Base-by-base conservation (phyloP, 1,140 invertebrate species). In the Augochlora pura region DNA sequence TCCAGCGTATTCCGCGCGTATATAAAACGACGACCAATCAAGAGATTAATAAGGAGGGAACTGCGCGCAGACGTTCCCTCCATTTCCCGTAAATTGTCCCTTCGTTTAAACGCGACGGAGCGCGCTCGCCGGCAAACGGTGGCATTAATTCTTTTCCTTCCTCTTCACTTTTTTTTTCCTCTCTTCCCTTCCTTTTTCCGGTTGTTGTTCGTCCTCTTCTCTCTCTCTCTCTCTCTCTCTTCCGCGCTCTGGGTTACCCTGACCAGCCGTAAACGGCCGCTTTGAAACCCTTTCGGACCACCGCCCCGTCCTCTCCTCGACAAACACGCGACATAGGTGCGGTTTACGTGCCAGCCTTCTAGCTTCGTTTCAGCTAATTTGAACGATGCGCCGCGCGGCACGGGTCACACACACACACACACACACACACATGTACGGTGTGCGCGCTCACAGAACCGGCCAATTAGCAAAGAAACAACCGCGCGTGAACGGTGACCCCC, bases 31-130 rank as follows among this genome's bases (percentile, higher is more conserved):
- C 64, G 69, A 64, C 60, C 71, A 82, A 83, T 83, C 84, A 83
- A 83, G 73, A 83, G 75, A 86, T 86, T 86, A 86, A 86, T 86
- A 86, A 86, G 78, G 69, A 85, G 72, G 63, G 27, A 39, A 39
- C 49, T 46, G 42, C 39, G 32, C 65, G 38, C 67, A 82, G 65
- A 82, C 70, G 71, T 64, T 67, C 70, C 59, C 70, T 74, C 52
- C 77, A 27, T 77, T 77, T 77, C 59, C 59, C 62, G 76, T 60
- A 77, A 77, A 77, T 59, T 77, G 67, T 77, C 68, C 38, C 38
- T 54, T 64, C 38, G 74, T 64, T n/a, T 77, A 64, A 72, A 78
- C 68, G 46, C 76, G 42, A 2, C 32, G 0, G 16, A 52, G 38
- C 42, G n/a, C 38, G n/a, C n/a, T n/a, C n/a, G n/a, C n/a, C n/a